A percentile compares a stretch with the other conserved stretches of the same genome.
phyloP scores from a whole-genome alignment of 2,888 invertebrate species.

The Ctenicera cuprea region DNA sequence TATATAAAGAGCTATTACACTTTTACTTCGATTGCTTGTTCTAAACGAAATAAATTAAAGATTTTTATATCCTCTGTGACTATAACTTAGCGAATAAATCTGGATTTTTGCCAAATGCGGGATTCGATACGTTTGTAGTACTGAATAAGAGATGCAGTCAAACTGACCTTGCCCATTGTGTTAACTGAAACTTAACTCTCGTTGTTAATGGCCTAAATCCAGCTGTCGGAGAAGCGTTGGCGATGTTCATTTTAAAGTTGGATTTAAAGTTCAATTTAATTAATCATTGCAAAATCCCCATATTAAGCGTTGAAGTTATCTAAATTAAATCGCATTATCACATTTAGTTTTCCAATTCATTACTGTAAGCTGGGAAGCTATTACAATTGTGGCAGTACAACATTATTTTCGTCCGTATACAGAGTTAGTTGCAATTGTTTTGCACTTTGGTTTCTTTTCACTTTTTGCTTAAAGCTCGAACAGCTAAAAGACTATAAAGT shows the following conservation, averaged over 20 bases:
- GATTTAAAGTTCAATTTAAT: slow-evolving; percentile 12
- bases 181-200: slow-evolving; percentile 6
- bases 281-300: slow-evolving; percentile 6
- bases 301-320: neutral
- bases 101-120: slow-evolving; percentile 32
- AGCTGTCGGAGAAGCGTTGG: slow-evolving; percentile 1
- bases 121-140: slow-evolving; percentile 10
- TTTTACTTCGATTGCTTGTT: slow-evolving; percentile 5
- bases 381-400: no score
- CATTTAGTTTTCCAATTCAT: slow-evolving; percentile 14
- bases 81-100: slow-evolving; percentile 14
- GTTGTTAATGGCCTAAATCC: slow-evolving; percentile 35
- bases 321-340: slow-evolving; percentile 1
- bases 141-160: slow-evolving; percentile 26
- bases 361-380: neutral
- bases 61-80: neutral
- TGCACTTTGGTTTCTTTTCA: no score
- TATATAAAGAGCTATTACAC: neutral
- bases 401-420: no score
- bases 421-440: no score
- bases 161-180: slow-evolving; percentile 30
- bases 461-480: no score
- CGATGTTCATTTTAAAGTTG: slow-evolving; percentile 8
- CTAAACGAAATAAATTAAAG: neutral
- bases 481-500: no score